Conservation (phyloP, 2,797 vertebrate species). For the Loris lydekkerianus region DNA sequence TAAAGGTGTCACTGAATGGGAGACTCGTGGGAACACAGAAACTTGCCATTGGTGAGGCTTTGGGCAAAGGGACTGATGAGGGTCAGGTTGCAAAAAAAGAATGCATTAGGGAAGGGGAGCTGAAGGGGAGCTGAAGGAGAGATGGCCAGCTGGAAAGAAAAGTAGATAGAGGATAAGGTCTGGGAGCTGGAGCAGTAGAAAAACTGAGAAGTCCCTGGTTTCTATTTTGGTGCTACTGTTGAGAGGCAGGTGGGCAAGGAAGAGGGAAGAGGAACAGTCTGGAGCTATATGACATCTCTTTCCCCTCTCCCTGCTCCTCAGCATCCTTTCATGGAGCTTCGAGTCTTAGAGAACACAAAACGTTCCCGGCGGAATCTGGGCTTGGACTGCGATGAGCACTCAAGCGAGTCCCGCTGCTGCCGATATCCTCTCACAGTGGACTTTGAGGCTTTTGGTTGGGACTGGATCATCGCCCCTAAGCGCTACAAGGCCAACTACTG, state of each 20-base stretch:
- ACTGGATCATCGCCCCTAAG: constrained; percentile 99
- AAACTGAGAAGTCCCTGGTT: not conserved
- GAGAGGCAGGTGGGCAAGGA: constrained; percentile 36
- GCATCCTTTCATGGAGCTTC: constrained; percentile 99
- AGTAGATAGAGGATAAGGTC: not conserved
- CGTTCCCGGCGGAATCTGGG: constrained; percentile 96
- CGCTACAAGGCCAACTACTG: constrained; percentile 99
- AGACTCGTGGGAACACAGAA: constrained; percentile 65
- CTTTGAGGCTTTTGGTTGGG: constrained; percentile 99
- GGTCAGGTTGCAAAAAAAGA: constrained; percentile 37
- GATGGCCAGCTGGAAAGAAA: constrained; percentile 19
- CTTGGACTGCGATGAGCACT: constrained; percentile 98
- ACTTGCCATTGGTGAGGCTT: constrained; percentile 39
- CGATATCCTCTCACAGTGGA: constrained; percentile 98
- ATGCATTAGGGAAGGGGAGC: constrained; percentile 52
- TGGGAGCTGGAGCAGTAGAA: not conserved
- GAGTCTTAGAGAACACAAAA: constrained; percentile 98
- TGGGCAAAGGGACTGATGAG: not conserved
- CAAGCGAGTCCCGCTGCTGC: constrained; percentile 98
- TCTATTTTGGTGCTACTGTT: not conserved
- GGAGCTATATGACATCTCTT: constrained; percentile 49
- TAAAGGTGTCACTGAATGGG: constrained; percentile 60
- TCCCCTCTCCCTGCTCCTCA: constrained; percentile 81
- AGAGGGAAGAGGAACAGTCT: not conserved
- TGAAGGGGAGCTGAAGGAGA: constrained; percentile 44